phyloP scores from a whole-genome alignment of 2,797 vertebrate genomes.

The Xiphophorus birchmanni region DNA sequence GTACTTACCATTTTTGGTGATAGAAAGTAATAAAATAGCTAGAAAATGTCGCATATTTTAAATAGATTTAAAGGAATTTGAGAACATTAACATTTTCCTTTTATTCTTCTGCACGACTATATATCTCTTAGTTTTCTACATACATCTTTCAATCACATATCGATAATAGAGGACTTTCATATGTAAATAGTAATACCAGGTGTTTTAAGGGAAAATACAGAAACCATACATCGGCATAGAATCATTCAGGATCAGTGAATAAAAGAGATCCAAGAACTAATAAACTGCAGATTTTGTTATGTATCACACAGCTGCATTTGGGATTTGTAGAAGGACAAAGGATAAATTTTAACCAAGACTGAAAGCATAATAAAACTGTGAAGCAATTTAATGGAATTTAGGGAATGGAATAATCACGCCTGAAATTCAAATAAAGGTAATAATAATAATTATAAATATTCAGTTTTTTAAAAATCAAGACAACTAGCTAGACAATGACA shows the following conservation, averaged over 20 bases:
- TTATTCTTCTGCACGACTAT: not conserved
- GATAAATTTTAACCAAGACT: not conserved
- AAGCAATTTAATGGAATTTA: not conserved
- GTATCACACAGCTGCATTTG: not conserved
- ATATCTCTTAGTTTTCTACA: not conserved
- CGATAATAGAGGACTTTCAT: not conserved
- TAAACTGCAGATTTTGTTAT: not conserved
- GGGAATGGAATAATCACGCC: not conserved
- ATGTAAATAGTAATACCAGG: not conserved
- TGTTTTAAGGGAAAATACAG: not conserved
- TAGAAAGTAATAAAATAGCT: constrained; percentile 13
- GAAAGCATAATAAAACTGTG: not conserved
- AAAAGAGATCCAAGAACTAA: not conserved
- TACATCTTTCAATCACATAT: not conserved
- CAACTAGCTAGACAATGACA: not conserved
- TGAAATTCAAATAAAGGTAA: not conserved
- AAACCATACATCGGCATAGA: not conserved
- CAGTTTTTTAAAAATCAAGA: not conserved
- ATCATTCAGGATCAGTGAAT: not conserved
- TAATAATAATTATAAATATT: not conserved
- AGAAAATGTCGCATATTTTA: not conserved
- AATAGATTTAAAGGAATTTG: constrained; percentile 5
- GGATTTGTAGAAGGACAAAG: not conserved
- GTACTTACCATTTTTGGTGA: constrained; percentile 11
- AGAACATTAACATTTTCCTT: constrained; percentile 43